These are phyloP conservation scores for Chironex yamaguchii DNA, from an alignment of 30 jellyfish, hydroid and myxozoan species.

Conservation along the genomic window DNA sequence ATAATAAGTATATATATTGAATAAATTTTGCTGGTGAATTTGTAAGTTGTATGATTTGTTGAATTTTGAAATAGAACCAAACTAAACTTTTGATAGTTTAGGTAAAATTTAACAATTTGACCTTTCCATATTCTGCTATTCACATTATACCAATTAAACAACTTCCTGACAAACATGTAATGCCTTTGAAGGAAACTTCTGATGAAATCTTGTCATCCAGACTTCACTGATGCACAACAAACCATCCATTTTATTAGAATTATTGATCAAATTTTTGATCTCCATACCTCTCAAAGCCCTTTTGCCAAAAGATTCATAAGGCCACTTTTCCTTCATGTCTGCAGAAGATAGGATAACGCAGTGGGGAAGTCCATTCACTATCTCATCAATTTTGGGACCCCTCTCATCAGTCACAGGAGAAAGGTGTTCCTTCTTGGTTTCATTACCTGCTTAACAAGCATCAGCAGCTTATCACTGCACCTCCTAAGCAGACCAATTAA, in stretches of 20 bases:
- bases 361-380: conserved; percentile 3
- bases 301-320: conserved; percentile 54
- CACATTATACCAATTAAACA: no score
- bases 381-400: conserved; percentile 25
- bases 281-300: conserved; percentile 43
- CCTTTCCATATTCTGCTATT: no score
- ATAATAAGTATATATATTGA: no score
- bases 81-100: no score
- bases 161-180: no score
- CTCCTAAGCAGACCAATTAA: conserved; percentile 13
- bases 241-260: conserved; percentile 24
- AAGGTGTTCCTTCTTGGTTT: conserved; percentile 60
- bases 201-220: conserved; percentile 38
- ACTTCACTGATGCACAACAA: conserved; percentile 31
- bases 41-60: no score
- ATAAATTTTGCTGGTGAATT: no score
- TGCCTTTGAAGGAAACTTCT: no score
- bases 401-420: conserved; percentile 39
- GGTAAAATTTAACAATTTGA: no score
- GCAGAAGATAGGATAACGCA: not conserved
- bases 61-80: no score
- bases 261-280: conserved; percentile 39
- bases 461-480: conserved; percentile 10
- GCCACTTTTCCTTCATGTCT: conserved; percentile 5
- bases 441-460: conserved; percentile 4